A percentile compares a stretch with the other conserved stretches of the same genome.
Evolutionary conservation across 2,113 vertebrate genomes (phyloP).

Genomic region (Pluvialis apricaria): DNA sequence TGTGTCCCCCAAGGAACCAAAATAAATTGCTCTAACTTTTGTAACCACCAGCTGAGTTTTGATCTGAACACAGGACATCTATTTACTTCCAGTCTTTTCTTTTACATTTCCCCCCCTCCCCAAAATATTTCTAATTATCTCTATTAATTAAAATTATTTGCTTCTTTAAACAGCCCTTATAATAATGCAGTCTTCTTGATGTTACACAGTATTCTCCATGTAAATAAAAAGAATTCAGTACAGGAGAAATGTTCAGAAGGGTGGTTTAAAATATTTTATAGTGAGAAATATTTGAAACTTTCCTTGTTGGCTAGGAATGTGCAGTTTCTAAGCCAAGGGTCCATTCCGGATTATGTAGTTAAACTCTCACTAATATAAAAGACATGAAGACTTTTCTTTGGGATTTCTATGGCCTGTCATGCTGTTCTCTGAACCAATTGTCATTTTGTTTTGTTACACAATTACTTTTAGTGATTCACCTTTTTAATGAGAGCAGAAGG

Average conservation of each 20-base stretch:
- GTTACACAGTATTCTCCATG: neutral
- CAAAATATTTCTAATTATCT: neutral
- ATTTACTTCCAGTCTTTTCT: neutral
- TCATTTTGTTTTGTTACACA: neutral
- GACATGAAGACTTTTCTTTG: neutral
- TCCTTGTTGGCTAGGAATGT: neutral
- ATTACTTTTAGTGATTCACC: neutral
- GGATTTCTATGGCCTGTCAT: neutral
- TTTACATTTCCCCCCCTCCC: neutral
- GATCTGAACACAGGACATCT: neutral
- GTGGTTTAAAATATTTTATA: neutral
- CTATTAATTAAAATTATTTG: neutral
- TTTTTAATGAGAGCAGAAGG: constrained; percentile 34
- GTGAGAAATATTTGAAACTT: constrained; percentile 16
- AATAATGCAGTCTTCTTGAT: neutral
- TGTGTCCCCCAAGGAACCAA: neutral
- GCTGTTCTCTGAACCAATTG: neutral
- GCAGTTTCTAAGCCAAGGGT: neutral
- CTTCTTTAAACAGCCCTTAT: neutral
- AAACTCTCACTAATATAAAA: neutral
- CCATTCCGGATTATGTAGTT: neutral
- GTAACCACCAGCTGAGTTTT: neutral
- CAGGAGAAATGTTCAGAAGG: neutral
- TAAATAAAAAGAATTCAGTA: neutral
- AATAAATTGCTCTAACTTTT: neutral